Evolutionary conservation across 1,140 invertebrate species (phyloP).

Genomic region (Meloidogyne hapla): DNA sequence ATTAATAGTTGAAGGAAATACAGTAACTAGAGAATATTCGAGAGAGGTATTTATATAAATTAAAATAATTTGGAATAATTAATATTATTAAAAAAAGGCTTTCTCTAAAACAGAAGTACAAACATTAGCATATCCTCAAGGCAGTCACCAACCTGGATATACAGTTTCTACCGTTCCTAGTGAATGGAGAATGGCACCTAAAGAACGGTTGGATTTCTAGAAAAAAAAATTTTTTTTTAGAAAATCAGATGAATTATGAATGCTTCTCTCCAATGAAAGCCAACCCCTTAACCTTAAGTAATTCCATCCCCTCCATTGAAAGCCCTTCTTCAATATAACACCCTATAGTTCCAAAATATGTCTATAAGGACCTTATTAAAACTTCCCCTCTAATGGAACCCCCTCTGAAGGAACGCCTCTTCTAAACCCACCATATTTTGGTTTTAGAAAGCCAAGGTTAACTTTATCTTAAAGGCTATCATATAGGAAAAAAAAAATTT

Average conservation of each 20-base stretch:
- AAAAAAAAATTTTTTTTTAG: slow-evolving; percentile 17
- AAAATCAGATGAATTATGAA: too few species aligned
- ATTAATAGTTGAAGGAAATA: slow-evolving; percentile 22
- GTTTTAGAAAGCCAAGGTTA: too few species aligned
- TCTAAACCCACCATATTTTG: too few species aligned
- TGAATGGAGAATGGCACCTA: slow-evolving; percentile 49
- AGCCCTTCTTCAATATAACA: too few species aligned
- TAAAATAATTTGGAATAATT: slow-evolving; percentile 16
- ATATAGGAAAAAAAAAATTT: background rate
- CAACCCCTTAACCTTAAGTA: too few species aligned
- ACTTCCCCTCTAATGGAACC: too few species aligned
- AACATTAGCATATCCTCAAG: slow-evolving; percentile 13
- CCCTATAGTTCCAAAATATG: too few species aligned
- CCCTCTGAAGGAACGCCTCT: too few species aligned
- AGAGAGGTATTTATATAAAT: slow-evolving; percentile 25
- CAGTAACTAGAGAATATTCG: slow-evolving; percentile 37
- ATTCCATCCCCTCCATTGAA: too few species aligned
- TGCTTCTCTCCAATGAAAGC: slow-evolving; percentile 9
- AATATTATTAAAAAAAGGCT: slow-evolving; percentile 20
- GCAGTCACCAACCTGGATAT: slow-evolving; percentile 50
- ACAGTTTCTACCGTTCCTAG: slow-evolving; percentile 60
- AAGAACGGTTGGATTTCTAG: slow-evolving; percentile 25
- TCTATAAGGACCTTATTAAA: too few species aligned
- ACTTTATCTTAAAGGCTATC: too few species aligned
- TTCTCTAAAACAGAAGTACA: slow-evolving; percentile 49